These are phyloP conservation scores for Drosophila putrida DNA, from an alignment of 2,888 invertebrate species.

Conservation along the genomic window DNA sequence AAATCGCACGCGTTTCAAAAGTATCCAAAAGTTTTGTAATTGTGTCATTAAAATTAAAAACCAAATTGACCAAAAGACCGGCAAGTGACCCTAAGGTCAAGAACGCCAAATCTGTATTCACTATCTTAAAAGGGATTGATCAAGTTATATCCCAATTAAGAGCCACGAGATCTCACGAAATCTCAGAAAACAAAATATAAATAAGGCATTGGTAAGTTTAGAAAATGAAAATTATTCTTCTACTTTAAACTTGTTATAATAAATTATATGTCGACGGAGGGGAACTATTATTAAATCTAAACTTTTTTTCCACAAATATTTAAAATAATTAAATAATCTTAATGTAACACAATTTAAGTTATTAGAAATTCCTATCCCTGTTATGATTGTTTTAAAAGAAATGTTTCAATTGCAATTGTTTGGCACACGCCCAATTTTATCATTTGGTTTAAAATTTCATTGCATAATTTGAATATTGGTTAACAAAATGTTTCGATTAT, in stretches of 20 bases:
- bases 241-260: background rate
- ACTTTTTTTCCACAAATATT: too few relatives aligned
- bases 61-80: slow-evolving; percentile 19
- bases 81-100: slow-evolving; percentile 22
- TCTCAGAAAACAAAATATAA: background rate
- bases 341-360: too few relatives aligned
- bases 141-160: background rate
- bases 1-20: slow-evolving; percentile 31
- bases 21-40: slow-evolving; percentile 24
- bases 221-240: background rate
- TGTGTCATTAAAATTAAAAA: slow-evolving; percentile 20
- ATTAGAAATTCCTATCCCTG: too few relatives aligned
- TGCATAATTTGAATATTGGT: background rate
- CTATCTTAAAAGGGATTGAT: background rate
- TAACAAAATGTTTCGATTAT: background rate
- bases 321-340: too few relatives aligned
- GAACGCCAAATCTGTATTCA: background rate
- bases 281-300: too few relatives aligned
- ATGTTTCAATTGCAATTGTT: too few relatives aligned
- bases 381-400: too few relatives aligned
- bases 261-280: too few relatives aligned
- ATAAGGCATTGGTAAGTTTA: slow-evolving; percentile 24
- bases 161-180: slow-evolving; percentile 3
- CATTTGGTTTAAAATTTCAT: too few relatives aligned
- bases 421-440: too few relatives aligned